Evolutionary conservation across 2,888 invertebrate genomes (phyloP), one percentile per base, ranked within the genome.

Genomic region (Drosophila setosimentum): DNA sequence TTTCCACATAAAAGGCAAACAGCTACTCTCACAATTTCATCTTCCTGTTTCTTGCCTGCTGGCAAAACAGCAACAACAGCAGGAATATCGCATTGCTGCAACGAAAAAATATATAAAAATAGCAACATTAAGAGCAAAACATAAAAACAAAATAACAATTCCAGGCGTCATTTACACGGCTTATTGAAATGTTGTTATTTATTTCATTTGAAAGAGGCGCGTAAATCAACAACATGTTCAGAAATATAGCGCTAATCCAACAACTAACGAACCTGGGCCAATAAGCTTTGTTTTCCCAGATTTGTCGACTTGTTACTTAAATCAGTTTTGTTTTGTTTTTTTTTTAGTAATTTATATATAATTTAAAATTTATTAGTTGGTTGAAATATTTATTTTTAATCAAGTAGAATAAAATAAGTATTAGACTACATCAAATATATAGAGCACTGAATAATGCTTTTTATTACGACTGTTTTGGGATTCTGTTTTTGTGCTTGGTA

Each of bases 1-100:
- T 68, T 89, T 83, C 63, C 67, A 42, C 69, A 74, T 63, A 72
- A 80, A 73, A 59, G 82, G 57, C 64, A 76, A 69, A 63, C 29
- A 42, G 72, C 68, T 32, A 58, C 66, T 68, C 73, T 73, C 71
- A 30, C 81, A 76, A 80, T 49, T 48, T 57, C 37, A n/a, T 37
- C 57, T 42, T 68, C 32, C 21, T 55, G 54, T 66, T 53, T 35
- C 18, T 69, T 74, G 66, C 42, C 67, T 63, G 50, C 58, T 68
- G 60, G 67, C 60, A 57, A 57, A 76, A 48, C 30, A 66, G 40
- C 29, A 73, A 50, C 63, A 69, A 49, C 53, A 27, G n/a, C 21
- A 49, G 29, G 18, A 3, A 35, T 18, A 18, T 7, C 35, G 35
- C 37, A 37, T 37, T 37, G 24, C 30, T 49, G 60, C 54, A 68